Evolutionary conservation across 2,888 invertebrate species (phyloP), one percentile per base, ranked within the genome.

Genomic region (Brenthis daphne): DNA sequence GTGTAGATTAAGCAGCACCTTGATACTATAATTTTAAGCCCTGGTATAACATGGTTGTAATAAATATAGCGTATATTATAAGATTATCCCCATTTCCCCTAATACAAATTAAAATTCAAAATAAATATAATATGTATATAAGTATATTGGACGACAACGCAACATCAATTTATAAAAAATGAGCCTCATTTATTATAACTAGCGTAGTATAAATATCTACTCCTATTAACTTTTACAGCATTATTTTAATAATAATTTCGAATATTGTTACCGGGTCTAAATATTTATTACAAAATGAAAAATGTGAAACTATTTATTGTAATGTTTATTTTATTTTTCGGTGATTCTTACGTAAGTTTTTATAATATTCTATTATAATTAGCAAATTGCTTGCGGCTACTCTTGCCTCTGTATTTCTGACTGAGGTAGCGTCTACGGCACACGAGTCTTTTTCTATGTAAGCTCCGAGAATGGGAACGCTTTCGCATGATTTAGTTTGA

Each of bases 311-410:
- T 53, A 12, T 14, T 24, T 20, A 20, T 55, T 55, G 53, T 60
- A 12, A 48, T 66, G 16, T 54, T 66, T 33, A 29, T 66, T 8
- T 47, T 55, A 11, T 60, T 58, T 29, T n/a, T 53, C 6, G 54
- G 55, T 13, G 37, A 60, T 50, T 60, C 58, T 16, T 54, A 66
- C 8, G 66, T 66, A 60, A 60, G 66, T 66, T 6, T 8, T 47
- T 33, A 1, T 3, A 33, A n/a, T 37, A 57, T 57, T 37, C 16
- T 37, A 13, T 57, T 16, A 43, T 11, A 2, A 37, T 37, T 8
- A 43, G 8, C 37, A 11, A 43, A 43, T 11, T 43, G 11, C 8
- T 43, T 43, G 37, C 37, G 37, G 37, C 11, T 43, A 43, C 2
- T 8, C 37, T 43, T 43, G 37, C 11, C 37, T 37, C 8, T 29